Conservation (phyloP, 1,140 invertebrate species). For the Ceratina calcarata region DNA sequence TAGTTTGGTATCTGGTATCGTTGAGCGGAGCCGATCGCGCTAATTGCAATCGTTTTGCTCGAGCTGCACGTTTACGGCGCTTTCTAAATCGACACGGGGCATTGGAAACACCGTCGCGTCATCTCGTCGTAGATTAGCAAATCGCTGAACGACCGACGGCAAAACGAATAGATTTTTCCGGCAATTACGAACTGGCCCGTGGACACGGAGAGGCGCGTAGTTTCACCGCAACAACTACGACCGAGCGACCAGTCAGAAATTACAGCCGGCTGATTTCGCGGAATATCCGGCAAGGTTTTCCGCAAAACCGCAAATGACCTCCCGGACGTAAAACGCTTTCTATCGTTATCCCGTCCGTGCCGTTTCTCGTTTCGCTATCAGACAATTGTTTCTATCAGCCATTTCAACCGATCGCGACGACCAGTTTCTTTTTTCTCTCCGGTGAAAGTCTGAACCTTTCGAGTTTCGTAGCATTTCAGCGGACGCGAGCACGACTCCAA, state of each 20-base stretch:
- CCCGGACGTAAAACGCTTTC: constrained; percentile 11
- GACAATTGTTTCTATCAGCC: constrained; percentile 38
- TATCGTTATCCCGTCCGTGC: constrained; percentile 3
- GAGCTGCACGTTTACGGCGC: constrained; percentile 3
- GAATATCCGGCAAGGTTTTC: constrained; percentile 23
- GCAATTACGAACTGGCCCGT: neutral
- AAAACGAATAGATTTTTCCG: neutral
- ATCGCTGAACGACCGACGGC: constrained; percentile 28
- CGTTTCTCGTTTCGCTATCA: constrained; percentile 13
- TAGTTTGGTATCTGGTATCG: neutral
- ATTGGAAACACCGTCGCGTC: constrained; percentile 13
- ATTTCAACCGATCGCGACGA: constrained; percentile 34
- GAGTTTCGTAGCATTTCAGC: neutral
- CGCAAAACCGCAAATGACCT: constrained; percentile 35
- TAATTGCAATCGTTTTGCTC: constrained; percentile 48
- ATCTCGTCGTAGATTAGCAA: constrained; percentile 27
- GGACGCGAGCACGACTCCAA: neutral
- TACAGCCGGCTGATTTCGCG: constrained; percentile 2
- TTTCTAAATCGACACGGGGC: constrained; percentile 38
- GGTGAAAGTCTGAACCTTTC: constrained; percentile 49
- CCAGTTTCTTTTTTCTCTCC: constrained; percentile 12
- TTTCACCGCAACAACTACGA: constrained; percentile 2
- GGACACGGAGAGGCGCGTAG: neutral
- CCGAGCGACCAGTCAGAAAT: neutral
- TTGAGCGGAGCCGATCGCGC: constrained; percentile 35